Conservation (phyloP, 2,113 vertebrate species). For the Tragelaphus scriptus region DNA sequence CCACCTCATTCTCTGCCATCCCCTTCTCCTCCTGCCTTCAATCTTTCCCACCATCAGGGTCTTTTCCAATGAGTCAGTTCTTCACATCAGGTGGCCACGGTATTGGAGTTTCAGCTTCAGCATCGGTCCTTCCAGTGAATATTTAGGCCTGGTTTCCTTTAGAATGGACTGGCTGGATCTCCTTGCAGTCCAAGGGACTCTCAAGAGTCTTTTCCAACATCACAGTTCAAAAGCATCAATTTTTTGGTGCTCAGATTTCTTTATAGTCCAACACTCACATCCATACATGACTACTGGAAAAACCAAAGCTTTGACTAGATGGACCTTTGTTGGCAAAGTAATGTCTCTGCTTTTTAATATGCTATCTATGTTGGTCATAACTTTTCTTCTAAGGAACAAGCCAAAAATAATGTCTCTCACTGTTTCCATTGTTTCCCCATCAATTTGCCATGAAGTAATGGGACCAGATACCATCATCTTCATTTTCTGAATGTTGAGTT, state of each 20-base stretch:
- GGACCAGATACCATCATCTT: not conserved
- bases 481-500: not conserved
- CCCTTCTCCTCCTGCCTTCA: not conserved
- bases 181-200: not conserved
- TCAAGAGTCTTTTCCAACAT: not conserved
- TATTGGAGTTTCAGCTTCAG: not conserved
- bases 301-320: not conserved
- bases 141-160: not conserved
- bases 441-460: not conserved
- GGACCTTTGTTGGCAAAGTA: not conserved
- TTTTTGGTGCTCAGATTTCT: rapidly evolving
- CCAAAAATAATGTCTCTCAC: not conserved
- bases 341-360: not conserved
- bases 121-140: not conserved
- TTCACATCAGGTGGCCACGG: not conserved
- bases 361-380: not conserved
- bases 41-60: not conserved
- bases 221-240: not conserved
- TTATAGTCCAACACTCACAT: not conserved
- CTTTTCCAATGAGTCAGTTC: not conserved
- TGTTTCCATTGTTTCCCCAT: not conserved
- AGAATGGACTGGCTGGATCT: not conserved
- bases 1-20: not conserved
- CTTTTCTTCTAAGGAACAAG: not conserved
- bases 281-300: not conserved